These are phyloP conservation scores for Hyposoter dolosus DNA, from an alignment of 2,888 invertebrate species.

Conservation along the genomic window DNA sequence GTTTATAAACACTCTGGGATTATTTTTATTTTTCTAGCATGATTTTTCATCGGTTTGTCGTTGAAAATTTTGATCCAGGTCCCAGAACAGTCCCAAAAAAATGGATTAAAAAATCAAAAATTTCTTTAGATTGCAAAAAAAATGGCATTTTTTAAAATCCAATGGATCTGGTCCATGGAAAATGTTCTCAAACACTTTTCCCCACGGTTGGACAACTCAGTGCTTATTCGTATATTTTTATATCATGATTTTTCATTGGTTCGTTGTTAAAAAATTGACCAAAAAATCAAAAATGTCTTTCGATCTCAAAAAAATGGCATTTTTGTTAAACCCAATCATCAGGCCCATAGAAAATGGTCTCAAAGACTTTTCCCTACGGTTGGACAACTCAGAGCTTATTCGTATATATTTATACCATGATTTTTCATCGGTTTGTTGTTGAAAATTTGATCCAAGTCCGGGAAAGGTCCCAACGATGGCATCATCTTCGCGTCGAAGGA, in stretches of 20 bases:
- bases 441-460: conserved; percentile 68
- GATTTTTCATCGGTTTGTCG: conserved; percentile 47
- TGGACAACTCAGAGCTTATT: not conserved
- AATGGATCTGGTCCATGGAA: no score
- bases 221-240: no score
- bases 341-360: not conserved
- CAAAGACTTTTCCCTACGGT: not conserved
- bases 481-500: conserved; percentile 63
- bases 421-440: conserved; percentile 54
- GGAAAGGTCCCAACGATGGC: conserved; percentile 69
- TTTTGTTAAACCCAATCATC: no score
- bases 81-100: conserved; percentile 65
- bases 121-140: no score
- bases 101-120: no score
- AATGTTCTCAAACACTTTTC: no score
- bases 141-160: no score
- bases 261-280: no score
- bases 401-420: conserved; percentile 12
- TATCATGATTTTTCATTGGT: no score
- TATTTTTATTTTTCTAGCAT: conserved; percentile 4
- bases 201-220: no score
- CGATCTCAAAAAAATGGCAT: no score
- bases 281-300: no score
- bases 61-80: conserved; percentile 66
- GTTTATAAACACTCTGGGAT: not conserved